Evolutionary conservation across 1,140 invertebrate species (phyloP), one percentile per base, ranked within the genome.

Genomic region (Orchestia grillus): DNA sequence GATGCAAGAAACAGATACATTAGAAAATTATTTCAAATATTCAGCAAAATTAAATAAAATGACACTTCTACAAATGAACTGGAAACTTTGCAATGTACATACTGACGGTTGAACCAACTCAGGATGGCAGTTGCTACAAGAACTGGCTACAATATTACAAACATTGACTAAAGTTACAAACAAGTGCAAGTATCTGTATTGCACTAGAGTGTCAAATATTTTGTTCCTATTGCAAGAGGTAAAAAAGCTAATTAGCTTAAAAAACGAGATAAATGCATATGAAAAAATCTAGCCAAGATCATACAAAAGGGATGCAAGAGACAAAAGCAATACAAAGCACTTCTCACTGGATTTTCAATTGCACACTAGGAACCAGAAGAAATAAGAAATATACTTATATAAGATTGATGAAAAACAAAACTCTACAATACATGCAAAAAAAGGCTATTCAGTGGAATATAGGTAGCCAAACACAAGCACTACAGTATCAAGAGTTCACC

Each of bases 391-490:
- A 96, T 41, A 41, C 57, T 36, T 23, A 40, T n/a, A n/a, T 91
- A 92, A 42, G 40, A 11, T 87, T 57, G 44, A 87, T 62, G 23
- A 91, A 96, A 96, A 96, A 92, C 92, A 96, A 77, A 77, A 77
- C 11, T 77, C 62, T 36, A 77, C 11, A 36, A 77, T 53, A 53
- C 62, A 77, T 77, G 62, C 62, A 77, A 77, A 77, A 77, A 53
- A 36, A 77, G 6, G 47, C 62, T 77, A 77, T 36, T 77, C 6
- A 53, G 47, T 53, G 47, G 19, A 53, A 53, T 77, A 77, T 28
- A 77, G 62, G 62, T 8, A 77, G 62, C 11, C 11, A 77, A 77
- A 77, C 62, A 77, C 62, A 77, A 77, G 62, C 62, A 77, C 62
- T 77, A 77, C 62, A 77, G 15, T 77, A 23, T 77, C 28, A 77